Conservation (phyloP, 1,140 invertebrate species). For the Nautilus pompilius region DNA sequence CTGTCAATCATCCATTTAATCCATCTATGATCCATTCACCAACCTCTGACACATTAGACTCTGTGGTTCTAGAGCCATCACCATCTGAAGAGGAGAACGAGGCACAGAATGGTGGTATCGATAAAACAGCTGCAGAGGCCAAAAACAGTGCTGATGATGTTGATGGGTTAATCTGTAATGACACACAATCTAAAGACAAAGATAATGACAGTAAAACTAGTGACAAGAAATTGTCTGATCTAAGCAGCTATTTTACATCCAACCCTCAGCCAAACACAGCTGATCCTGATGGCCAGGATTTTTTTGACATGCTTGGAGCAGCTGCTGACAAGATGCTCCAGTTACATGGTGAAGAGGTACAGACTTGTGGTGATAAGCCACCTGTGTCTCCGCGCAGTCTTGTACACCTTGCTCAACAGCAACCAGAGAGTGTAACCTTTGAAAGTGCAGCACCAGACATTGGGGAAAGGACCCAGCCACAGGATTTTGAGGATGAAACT, state of each 20-base stretch:
- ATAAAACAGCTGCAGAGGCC: neutral
- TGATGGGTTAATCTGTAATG: neutral
- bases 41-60: constrained; percentile 47
- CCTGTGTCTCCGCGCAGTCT: too few species aligned
- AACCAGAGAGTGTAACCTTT: constrained; percentile 36
- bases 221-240: constrained; percentile 5
- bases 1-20: neutral
- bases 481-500: constrained; percentile 27
- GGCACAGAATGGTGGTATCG: neutral
- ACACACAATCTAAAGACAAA: neutral
- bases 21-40: constrained; percentile 27
- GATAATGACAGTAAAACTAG: neutral
- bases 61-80: constrained; percentile 38
- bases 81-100: constrained; percentile 24
- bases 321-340: neutral
- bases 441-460: constrained; percentile 16
- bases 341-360: neutral
- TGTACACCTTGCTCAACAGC: too few species aligned
- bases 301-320: constrained; percentile 21
- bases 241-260: constrained; percentile 36
- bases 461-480: constrained; percentile 4
- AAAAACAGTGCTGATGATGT: constrained; percentile 4
- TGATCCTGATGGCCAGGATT: constrained; percentile 18
- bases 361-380: neutral
- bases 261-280: neutral